Conservation (phyloP, 2,888 invertebrate species). For the Marasmarcha lunaedactyla region DNA sequence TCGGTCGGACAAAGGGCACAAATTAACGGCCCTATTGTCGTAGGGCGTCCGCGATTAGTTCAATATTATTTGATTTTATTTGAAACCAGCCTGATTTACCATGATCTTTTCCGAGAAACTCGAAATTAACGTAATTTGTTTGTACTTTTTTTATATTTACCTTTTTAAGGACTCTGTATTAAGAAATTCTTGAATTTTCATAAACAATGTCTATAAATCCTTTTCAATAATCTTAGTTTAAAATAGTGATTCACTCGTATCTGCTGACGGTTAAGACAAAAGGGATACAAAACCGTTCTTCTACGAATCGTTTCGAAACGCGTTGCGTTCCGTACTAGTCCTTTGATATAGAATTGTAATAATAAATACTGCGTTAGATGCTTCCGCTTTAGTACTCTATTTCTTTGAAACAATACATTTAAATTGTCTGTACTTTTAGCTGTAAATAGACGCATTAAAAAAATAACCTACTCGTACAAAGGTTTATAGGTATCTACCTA, state of each 20-base stretch:
- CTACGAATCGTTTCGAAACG: slow-evolving; percentile 21
- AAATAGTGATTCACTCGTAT: slow-evolving; percentile 11
- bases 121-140: background rate
- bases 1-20: slow-evolving; percentile 58
- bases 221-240: too few species aligned
- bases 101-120: slow-evolving; percentile 14
- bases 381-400: slow-evolving; percentile 17
- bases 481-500: too few species aligned
- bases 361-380: slow-evolving; percentile 29
- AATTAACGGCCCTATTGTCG: slow-evolving; percentile 59
- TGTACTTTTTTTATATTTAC: too few species aligned
- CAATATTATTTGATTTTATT: slow-evolving; percentile 64
- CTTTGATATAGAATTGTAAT: slow-evolving; percentile 34
- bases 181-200: too few species aligned
- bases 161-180: too few species aligned
- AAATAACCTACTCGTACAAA: too few species aligned
- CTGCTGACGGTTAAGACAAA: slow-evolving; percentile 20
- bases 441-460: too few species aligned
- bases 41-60: slow-evolving; percentile 45
- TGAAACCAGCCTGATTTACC: slow-evolving; percentile 27
- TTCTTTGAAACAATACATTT: slow-evolving; percentile 7
- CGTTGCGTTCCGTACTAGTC: slow-evolving; percentile 12
- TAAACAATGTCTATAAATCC: too few species aligned
- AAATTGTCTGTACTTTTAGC: too few species aligned
- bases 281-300: slow-evolving; percentile 19